Evolutionary conservation across 2,113 vertebrate genomes (phyloP).

Genomic region (Potamarius usumacintae): DNA sequence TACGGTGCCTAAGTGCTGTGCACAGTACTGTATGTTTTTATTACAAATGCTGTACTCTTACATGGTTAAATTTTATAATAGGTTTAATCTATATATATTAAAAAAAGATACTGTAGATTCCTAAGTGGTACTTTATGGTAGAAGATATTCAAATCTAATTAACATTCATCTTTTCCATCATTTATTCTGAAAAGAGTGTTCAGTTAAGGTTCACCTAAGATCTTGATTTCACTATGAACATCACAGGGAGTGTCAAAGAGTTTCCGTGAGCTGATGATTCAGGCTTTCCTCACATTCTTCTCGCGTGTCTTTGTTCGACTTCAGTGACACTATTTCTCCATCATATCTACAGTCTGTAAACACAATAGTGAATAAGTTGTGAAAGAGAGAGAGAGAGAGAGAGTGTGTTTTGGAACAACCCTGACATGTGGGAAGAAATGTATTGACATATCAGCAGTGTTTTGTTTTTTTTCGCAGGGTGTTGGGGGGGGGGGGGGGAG

Average conservation of each 20-base stretch:
- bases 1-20: too few species aligned
- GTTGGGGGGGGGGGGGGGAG: rapidly evolving
- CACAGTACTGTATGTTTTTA: not conserved
- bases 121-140: not conserved
- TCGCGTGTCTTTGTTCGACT: constrained; percentile 4
- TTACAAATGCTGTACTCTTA: not conserved
- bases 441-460: not conserved
- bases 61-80: not conserved
- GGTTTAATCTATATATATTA: not conserved
- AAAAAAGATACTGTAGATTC: not conserved
- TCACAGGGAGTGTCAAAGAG: not conserved
- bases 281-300: constrained; percentile 44
- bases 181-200: not conserved
- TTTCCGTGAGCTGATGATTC: constrained; percentile 41
- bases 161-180: not conserved
- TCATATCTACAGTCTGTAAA: not conserved
- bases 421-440: not conserved
- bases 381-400: not conserved
- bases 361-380: constrained; percentile 2
- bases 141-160: not conserved
- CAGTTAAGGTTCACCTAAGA: not conserved
- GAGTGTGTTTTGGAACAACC: constrained; percentile 28
- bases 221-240: constrained; percentile 1
- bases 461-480: not conserved
- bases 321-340: constrained; percentile 45